Evolutionary conservation across 2,797 vertebrate species (phyloP).

Genomic region (Helarctos malayanus): DNA sequence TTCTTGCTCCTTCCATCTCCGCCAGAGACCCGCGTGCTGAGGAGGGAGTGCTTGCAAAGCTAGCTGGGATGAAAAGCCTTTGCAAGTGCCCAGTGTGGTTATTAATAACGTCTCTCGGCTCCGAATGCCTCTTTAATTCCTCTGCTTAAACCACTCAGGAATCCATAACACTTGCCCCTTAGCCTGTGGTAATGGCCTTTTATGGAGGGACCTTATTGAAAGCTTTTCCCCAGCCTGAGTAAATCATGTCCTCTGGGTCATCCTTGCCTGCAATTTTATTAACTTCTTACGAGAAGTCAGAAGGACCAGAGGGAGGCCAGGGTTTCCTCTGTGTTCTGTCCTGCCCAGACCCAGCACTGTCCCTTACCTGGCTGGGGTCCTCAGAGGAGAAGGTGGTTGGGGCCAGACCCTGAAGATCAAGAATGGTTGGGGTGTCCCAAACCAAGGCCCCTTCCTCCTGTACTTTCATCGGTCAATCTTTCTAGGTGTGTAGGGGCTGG

Average conservation of each 20-base stretch:
- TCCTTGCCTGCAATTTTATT: constrained; percentile 62
- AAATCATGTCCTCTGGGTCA: constrained; percentile 73
- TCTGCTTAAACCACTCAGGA: constrained; percentile 80
- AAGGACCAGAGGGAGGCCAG: constrained; percentile 40
- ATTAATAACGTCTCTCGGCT: constrained; percentile 73
- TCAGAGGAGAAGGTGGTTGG: not conserved
- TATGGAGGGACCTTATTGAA: constrained; percentile 87
- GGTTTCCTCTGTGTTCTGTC: not conserved
- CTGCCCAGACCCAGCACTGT: not conserved
- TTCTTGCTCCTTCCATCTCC: accelerated
- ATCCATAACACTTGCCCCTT: constrained; percentile 82
- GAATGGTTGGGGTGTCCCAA: not conserved
- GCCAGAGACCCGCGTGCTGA: not conserved
- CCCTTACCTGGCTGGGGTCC: not conserved
- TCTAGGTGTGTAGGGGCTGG: not conserved
- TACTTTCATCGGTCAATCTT: not conserved
- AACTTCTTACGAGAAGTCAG: constrained; percentile 69
- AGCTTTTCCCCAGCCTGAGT: constrained; percentile 80
- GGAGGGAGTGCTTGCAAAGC: not conserved
- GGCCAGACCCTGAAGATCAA: not conserved
- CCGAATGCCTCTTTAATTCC: constrained; percentile 82
- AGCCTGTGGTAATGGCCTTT: constrained; percentile 85
- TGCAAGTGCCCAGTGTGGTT: not conserved
- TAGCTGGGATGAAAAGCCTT: not conserved
- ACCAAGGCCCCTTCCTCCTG: not conserved